Evolutionary conservation across 2,888 invertebrate species (phyloP).

Genomic region (Pachycephus smyrnensis): DNA sequence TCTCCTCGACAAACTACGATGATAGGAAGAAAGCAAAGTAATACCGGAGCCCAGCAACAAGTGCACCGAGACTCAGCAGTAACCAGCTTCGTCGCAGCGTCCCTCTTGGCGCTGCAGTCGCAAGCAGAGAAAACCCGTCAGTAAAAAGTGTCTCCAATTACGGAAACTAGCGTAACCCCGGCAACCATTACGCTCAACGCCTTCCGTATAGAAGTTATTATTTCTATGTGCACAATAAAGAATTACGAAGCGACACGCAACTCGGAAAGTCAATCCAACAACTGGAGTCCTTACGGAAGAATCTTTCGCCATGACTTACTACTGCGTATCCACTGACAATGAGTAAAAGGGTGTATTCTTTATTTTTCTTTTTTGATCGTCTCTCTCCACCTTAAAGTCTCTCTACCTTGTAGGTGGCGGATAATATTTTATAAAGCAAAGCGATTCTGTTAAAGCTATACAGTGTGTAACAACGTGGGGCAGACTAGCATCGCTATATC

Average conservation of each 20-base stretch:
- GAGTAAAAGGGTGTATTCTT: not conserved
- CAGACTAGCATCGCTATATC: not conserved
- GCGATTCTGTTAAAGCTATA: slow-evolving; percentile 39
- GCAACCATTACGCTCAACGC: not conserved
- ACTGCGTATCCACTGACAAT: not conserved
- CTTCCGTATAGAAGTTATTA: not conserved
- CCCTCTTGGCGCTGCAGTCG: not conserved
- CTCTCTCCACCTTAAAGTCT: not conserved
- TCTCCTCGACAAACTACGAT: not conserved
- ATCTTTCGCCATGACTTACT: not conserved
- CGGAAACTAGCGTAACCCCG: slow-evolving; percentile 22
- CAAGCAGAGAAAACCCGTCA: not conserved
- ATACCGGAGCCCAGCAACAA: slow-evolving; percentile 32
- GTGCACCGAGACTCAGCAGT: slow-evolving; percentile 25
- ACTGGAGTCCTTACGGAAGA: not conserved
- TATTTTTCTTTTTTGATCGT: not conserved
- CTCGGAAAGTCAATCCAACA: not conserved
- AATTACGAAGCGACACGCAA: not conserved
- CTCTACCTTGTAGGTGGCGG: slow-evolving; percentile 19
- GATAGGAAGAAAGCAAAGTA: not conserved
- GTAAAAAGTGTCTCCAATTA: slow-evolving; percentile 29
- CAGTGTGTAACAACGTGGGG: not conserved
- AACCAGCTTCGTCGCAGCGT: not conserved
- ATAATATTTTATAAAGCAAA: slow-evolving; percentile 43
- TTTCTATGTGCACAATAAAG: not conserved